Base-by-base conservation (phyloP, 2,797 vertebrate species). In the Enteromius unitaeniatus region DNA sequence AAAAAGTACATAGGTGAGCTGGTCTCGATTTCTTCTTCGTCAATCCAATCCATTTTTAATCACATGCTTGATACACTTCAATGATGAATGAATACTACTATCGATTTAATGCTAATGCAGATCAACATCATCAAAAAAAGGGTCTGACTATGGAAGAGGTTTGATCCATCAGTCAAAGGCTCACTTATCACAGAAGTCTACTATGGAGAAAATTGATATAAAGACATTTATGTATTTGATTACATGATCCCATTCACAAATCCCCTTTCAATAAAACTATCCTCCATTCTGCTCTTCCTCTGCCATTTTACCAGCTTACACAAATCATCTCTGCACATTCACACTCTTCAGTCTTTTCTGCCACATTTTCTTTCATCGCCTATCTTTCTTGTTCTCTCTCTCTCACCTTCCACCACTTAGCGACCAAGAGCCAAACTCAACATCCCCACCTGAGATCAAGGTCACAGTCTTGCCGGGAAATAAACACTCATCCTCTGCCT, bases 401-500 rank as follows among this genome's bases (percentile, higher is more conserved):
- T 69, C 69, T 78, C 58, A 34, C 34, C 13, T 42, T 78, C 45
- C 34, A 64, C 53, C 69, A 62, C 79, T 85, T 76, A 77, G 72
- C 4, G 51, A 53, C 73, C 21, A 4, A 69, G 62, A 85, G 84
- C 79, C 79, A 86, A 73, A 78, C 65, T 45, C 74, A 78, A 77
- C 80, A 82, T 42, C 58, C 26, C 68, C 75, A 83, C 60, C 76
- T 83, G 76, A 86, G 60, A 60, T 69, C 85, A 86, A 86, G 80
- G 85, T 86, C 84, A 85, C n/a, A 73, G 34, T 60, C 84, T 60
- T 72, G 53, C 53, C 7, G 5, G 51, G 51, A 70, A 81, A 42
- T 60, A 60, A 60, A 70, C 68, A 72, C 40, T 8, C 19, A 4
- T 81, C 23, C 19, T 81, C 40, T 78, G 23, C 37, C 55, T 78